A percentile compares a stretch with the other conserved stretches of the same genome.
These are phyloP conservation scores for Ceraclea dissimilis DNA, from an alignment of 2,888 invertebrate genomes.

Conservation along the genomic window DNA sequence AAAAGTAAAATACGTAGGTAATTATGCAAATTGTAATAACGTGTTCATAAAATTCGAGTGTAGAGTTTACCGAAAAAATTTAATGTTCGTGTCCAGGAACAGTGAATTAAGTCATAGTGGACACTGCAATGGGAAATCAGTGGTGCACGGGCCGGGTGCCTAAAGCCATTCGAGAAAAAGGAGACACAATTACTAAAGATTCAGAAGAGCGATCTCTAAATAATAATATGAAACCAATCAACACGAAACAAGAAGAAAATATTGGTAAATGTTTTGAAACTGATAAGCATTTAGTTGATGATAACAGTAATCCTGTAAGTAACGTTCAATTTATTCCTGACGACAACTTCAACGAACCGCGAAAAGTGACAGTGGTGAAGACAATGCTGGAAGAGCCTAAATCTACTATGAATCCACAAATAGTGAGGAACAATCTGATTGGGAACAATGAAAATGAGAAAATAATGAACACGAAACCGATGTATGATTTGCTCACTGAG, in stretches of 20 bases:
- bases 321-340: background rate
- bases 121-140: constrained; percentile 23
- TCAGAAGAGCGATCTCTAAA: background rate
- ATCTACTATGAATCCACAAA: constrained; percentile 2
- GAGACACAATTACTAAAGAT: background rate
- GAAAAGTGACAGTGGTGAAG: constrained; percentile 13
- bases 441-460: background rate
- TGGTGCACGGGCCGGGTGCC: constrained; percentile 22
- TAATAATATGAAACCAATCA: background rate
- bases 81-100: too few species aligned
- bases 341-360: background rate
- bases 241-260: background rate
- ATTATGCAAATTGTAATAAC: too few species aligned
- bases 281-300: background rate
- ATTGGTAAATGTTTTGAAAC: background rate
- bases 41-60: too few species aligned
- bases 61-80: too few species aligned
- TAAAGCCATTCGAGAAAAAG: constrained; percentile 5
- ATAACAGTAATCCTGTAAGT: background rate
- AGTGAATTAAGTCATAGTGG: constrained; percentile 3
- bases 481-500: background rate
- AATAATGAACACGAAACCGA: background rate
- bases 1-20: too few species aligned
- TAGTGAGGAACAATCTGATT: background rate
- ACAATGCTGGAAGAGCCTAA: constrained; percentile 15